phyloP scores from a whole-genome alignment of 2,888 invertebrate genomes.

The Opisthograptis luteolata region DNA sequence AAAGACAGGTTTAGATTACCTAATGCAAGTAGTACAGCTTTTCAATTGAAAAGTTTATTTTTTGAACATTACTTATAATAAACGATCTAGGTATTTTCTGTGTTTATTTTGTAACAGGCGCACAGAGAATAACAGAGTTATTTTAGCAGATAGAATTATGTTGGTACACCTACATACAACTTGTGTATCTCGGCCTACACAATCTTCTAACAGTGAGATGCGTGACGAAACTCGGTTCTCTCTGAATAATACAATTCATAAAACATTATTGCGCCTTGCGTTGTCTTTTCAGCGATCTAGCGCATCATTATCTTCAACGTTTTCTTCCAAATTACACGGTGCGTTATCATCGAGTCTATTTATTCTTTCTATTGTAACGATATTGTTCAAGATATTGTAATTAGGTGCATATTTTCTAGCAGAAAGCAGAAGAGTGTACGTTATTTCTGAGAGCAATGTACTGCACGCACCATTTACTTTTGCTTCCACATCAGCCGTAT shows the following conservation, averaged over 20 bases:
- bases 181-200: slow-evolving; percentile 12
- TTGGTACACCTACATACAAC: slow-evolving; percentile 7
- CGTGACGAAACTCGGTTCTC: slow-evolving; percentile 13
- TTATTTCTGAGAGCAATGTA: slow-evolving; percentile 63
- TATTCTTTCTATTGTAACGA: not conserved
- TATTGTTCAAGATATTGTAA: slow-evolving; percentile 6
- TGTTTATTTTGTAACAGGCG: too few relatives aligned
- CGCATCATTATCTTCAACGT: slow-evolving; percentile 6
- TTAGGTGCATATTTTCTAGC: slow-evolving; percentile 21
- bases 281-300: slow-evolving; percentile 3
- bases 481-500: slow-evolving; percentile 59
- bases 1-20: slow-evolving; percentile 6
- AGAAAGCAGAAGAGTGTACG: slow-evolving; percentile 45
- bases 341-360: not conserved
- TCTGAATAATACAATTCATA: slow-evolving; percentile 3
- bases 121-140: too few relatives aligned
- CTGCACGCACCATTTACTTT: slow-evolving; percentile 75
- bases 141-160: not conserved
- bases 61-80: too few relatives aligned
- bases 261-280: slow-evolving; percentile 3
- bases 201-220: slow-evolving; percentile 7
- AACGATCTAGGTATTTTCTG: too few relatives aligned
- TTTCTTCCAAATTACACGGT: slow-evolving; percentile 5
- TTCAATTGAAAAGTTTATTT: too few relatives aligned
- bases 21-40: too few relatives aligned